A percentile compares a stretch with the other conserved stretches of the same genome.
phyloP scores from a whole-genome alignment of 1,140 invertebrate species.

The Cyclargus thomasi region DNA sequence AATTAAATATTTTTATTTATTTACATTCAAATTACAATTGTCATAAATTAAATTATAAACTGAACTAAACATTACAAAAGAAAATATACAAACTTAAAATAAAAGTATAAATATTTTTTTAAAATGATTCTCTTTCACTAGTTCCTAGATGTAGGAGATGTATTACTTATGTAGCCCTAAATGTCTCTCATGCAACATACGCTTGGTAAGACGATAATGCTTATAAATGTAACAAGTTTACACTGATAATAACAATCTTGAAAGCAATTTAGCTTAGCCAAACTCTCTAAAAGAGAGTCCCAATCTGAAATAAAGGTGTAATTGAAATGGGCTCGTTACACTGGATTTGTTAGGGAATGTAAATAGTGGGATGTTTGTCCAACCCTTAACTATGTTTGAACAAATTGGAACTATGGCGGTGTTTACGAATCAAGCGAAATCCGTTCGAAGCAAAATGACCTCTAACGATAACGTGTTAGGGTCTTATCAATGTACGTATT shows the following conservation, averaged over 20 bases:
- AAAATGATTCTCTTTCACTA: too few relatives aligned
- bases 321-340: conserved; percentile 44
- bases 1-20: too few relatives aligned
- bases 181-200: too few relatives aligned
- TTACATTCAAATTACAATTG: too few relatives aligned
- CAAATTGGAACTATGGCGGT: conserved; percentile 18
- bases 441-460: background rate
- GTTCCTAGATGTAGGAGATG: too few relatives aligned
- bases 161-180: too few relatives aligned
- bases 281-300: background rate
- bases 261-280: conserved; percentile 8
- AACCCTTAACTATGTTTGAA: conserved; percentile 55
- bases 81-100: too few relatives aligned
- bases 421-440: conserved; percentile 11
- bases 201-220: background rate
- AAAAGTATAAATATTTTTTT: too few relatives aligned
- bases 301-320: conserved; percentile 27
- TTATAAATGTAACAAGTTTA: background rate
- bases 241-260: background rate
- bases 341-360: conserved; percentile 45
- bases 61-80: too few relatives aligned
- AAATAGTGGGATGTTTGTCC: conserved; percentile 49
- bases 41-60: too few relatives aligned
- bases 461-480: background rate
- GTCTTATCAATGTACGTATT: background rate